These are phyloP conservation scores for Ectemnius continuus DNA, from an alignment of 2,888 invertebrate species.

Conservation along the genomic window DNA sequence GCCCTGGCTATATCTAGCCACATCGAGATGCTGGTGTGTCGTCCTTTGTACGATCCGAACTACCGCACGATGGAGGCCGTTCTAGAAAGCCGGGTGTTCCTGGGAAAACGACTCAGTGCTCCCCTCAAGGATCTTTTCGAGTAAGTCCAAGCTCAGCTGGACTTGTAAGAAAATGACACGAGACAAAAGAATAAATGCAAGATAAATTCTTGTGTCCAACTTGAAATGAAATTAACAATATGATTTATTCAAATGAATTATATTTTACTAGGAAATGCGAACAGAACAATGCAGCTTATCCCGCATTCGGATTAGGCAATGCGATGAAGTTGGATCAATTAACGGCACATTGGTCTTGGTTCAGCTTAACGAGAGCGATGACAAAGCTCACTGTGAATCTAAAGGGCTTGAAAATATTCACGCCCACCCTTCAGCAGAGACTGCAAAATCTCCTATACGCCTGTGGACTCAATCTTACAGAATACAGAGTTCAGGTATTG, in stretches of 20 bases:
- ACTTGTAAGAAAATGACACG: neutral
- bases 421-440: slow-evolving; percentile 80
- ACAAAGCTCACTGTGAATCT: slow-evolving; percentile 80
- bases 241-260: no score
- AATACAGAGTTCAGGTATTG: slow-evolving; percentile 79
- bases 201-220: no score
- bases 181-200: neutral
- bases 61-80: slow-evolving; percentile 83
- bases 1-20: slow-evolving; percentile 83
- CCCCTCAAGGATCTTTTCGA: slow-evolving; percentile 80
- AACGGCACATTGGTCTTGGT: slow-evolving; percentile 84
- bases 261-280: slow-evolving; percentile 83
- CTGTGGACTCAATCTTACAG: slow-evolving; percentile 82
- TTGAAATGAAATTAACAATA: no score
- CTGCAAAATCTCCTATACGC: slow-evolving; percentile 81
- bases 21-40: slow-evolving; percentile 85
- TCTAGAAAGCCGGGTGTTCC: slow-evolving; percentile 79
- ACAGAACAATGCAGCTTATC: slow-evolving; percentile 85
- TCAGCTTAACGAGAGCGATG: slow-evolving; percentile 74
- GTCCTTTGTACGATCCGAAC: slow-evolving; percentile 85
- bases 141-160: slow-evolving; percentile 69
- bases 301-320: slow-evolving; percentile 85
- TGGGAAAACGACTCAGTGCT: slow-evolving; percentile 78
- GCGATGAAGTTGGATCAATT: slow-evolving; percentile 85
- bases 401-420: slow-evolving; percentile 81